These are phyloP conservation scores for rabbit (Oryctolagus cuniculus) DNA, from an alignment of 2,113 vertebrate species.

Conservation along the genomic window DNA sequence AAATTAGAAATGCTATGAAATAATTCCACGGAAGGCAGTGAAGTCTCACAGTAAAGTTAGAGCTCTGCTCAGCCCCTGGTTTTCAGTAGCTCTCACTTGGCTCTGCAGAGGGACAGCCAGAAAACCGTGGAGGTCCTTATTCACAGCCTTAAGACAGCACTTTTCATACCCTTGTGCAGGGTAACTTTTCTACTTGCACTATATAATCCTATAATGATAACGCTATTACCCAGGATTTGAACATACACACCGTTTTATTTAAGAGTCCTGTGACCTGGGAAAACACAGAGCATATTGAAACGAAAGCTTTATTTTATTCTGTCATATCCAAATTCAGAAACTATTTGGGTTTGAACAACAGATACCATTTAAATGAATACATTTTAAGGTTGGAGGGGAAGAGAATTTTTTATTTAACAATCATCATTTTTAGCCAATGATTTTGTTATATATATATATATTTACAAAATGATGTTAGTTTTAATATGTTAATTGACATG, in stretches of 20 bases:
- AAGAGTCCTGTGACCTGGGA: background rate
- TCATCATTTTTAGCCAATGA: conserved; percentile 1
- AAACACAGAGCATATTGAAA: conserved; percentile 1
- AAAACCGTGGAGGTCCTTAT: background rate
- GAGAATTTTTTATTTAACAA: conserved; percentile 16
- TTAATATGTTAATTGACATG: background rate
- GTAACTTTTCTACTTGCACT: background rate
- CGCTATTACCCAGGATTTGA: conserved; percentile 30
- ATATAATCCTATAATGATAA: no score
- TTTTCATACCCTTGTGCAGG: background rate
- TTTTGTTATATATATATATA: background rate
- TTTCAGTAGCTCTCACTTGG: background rate
- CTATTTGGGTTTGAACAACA: background rate
- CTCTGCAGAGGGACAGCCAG: background rate
- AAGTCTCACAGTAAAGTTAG: background rate
- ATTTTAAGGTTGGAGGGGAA: conserved; percentile 15
- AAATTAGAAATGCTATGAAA: conserved; percentile 1
- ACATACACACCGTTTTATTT: conserved; percentile 31
- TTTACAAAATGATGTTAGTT: background rate
- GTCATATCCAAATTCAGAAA: background rate
- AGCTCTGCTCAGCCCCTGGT: background rate
- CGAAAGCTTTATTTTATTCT: conserved; percentile 14
- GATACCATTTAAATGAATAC: conserved; percentile 30
- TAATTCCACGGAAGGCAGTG: background rate
- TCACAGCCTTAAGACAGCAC: background rate